Conservation (phyloP, 1,140 invertebrate genomes). For the Calliopsis andreniformis region DNA sequence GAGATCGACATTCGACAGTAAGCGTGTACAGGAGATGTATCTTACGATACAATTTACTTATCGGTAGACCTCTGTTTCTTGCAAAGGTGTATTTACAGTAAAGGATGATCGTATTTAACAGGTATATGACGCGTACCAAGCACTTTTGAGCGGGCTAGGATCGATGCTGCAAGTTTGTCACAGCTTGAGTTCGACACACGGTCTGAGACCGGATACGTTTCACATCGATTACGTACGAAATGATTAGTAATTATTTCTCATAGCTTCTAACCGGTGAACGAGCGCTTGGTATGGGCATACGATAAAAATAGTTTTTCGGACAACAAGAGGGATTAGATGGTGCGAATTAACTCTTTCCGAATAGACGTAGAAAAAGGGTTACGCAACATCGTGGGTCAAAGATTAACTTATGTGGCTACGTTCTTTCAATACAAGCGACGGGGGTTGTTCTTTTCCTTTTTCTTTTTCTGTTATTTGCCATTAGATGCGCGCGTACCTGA, state of each 20-base stretch:
- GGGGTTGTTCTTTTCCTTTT: no score
- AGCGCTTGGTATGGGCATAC: constrained; percentile 76
- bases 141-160: constrained; percentile 86
- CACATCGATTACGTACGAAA: constrained; percentile 79
- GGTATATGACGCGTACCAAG: constrained; percentile 88
- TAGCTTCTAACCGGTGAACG: constrained; percentile 57
- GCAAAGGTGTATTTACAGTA: no score
- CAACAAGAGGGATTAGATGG: constrained; percentile 27
- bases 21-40: no score
- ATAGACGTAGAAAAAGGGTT: neutral
- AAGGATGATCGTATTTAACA: constrained; percentile 73
- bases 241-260: constrained; percentile 62
- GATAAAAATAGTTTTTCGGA: neutral
- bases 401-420: no score
- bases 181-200: constrained; percentile 77
- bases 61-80: no score
- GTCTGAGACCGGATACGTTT: constrained; percentile 69
- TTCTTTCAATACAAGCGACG: no score
- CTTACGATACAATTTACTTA: no score
- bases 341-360: constrained; percentile 12
- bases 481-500: no score
- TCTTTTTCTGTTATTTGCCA: no score
- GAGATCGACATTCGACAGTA: no score
- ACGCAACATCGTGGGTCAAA: no score
- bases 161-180: constrained; percentile 87